These are phyloP conservation scores for Cerastis leucographa DNA, from an alignment of 2,888 invertebrate genomes.

Conservation along the genomic window DNA sequence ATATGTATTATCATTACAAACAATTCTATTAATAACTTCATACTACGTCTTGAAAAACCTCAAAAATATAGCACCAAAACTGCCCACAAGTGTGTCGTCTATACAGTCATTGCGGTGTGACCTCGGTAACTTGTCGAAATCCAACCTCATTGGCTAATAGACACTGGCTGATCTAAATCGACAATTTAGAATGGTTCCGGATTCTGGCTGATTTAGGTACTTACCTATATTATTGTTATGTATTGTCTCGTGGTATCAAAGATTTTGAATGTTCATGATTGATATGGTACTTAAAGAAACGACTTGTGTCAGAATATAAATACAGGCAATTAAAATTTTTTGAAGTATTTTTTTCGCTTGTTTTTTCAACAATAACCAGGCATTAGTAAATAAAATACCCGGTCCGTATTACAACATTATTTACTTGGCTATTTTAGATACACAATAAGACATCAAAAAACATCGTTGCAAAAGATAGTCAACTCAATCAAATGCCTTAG, in stretches of 20 bases:
- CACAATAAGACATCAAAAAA: background rate
- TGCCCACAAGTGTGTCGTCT: constrained; percentile 4
- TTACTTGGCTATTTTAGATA: background rate
- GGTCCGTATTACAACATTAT: background rate
- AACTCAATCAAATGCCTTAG: constrained; percentile 25
- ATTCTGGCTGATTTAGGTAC: constrained; percentile 54
- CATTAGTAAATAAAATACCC: background rate
- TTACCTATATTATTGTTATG: constrained; percentile 14
- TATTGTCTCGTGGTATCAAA: constrained; percentile 24
- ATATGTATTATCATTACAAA: background rate
- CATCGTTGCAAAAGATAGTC: background rate
- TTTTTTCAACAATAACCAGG: background rate
- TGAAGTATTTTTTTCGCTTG: background rate
- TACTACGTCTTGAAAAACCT: background rate
- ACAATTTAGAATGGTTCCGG: constrained; percentile 66
- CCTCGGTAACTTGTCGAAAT: constrained; percentile 69
- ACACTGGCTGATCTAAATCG: constrained; percentile 63
- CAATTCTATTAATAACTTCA: background rate
- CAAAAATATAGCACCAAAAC: constrained; percentile 24
- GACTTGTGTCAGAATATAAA: constrained; percentile 4
- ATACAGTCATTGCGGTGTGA: constrained; percentile 68
- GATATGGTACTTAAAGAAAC: constrained; percentile 7
- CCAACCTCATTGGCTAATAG: constrained; percentile 68
- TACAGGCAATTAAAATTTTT: background rate
- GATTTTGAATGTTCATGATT: constrained; percentile 16